Evolutionary conservation across 2,888 invertebrate genomes (phyloP).

Genomic region (Acanthosoma haemorrhoidale): DNA sequence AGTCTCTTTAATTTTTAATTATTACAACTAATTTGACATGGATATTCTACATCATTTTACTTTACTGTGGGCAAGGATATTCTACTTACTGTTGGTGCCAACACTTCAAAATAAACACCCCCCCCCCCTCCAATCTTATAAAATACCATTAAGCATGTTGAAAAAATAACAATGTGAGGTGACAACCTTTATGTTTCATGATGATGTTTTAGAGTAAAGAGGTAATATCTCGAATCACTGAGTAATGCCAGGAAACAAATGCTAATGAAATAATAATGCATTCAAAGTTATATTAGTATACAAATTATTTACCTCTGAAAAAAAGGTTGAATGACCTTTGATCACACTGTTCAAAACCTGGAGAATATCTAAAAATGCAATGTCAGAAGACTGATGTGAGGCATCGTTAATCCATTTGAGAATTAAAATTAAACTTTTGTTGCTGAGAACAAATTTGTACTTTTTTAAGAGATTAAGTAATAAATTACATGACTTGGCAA

Average conservation of each 20-base stretch:
- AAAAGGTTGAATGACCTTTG: constrained; percentile 42
- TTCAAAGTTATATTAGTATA: neutral
- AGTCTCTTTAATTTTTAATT: too few relatives aligned
- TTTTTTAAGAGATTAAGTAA: constrained; percentile 16
- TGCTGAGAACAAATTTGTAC: constrained; percentile 1
- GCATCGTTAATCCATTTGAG: constrained; percentile 46
- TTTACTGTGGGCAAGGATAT: too few relatives aligned
- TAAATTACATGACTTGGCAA: constrained; percentile 17
- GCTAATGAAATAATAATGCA: neutral
- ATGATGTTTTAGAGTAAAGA: too few relatives aligned
- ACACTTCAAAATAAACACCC: too few relatives aligned
- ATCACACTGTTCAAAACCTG: constrained; percentile 47
- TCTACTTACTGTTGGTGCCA: too few relatives aligned
- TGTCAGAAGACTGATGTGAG: constrained; percentile 44
- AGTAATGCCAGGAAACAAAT: neutral
- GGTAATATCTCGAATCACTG: too few relatives aligned
- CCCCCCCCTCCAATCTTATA: too few relatives aligned
- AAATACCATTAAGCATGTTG: too few relatives aligned
- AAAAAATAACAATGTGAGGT: too few relatives aligned
- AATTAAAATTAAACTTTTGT: neutral
- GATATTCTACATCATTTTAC: too few relatives aligned
- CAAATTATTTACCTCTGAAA: constrained; percentile 34
- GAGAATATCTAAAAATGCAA: constrained; percentile 45
- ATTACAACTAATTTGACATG: too few relatives aligned
- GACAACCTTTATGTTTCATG: too few relatives aligned